Evolutionary conservation across 53 echinoderm and acorn worm genomes (phyloP), one percentile per base, ranked within the genome.

Genomic region (Henricia sp.): DNA sequence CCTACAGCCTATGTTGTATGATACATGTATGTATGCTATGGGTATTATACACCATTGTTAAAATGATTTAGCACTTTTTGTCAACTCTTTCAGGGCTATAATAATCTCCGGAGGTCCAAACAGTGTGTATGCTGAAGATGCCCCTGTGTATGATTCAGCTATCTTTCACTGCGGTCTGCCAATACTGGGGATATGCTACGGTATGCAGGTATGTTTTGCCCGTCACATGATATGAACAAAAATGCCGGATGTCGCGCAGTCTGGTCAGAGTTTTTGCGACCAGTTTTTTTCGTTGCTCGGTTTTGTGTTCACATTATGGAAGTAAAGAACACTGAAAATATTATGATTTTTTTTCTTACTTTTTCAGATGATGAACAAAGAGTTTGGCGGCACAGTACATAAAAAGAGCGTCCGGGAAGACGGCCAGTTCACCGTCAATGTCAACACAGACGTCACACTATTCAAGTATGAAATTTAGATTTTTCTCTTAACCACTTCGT

Each of bases 41-140:
- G n/a, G n/a, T n/a, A n/a, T n/a, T n/a, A n/a, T n/a, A n/a, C n/a
- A n/a, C n/a, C n/a, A n/a, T n/a, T n/a, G n/a, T n/a, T n/a, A n/a
- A n/a, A n/a, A n/a, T n/a, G n/a, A n/a, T n/a, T n/a, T n/a, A n/a
- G n/a, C n/a, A n/a, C n/a, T n/a, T n/a, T n/a, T n/a, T n/a, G n/a
- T n/a, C n/a, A n/a, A n/a, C n/a, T n/a, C 6, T 64, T 59, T 10
- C 46, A 96, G 96, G 85, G 96, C 89, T 23, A 76, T 96, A 58
- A 96, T 96, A 29, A 96, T 96, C 52, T 96, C 97, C 37, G 97
- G 97, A 35, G 97, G 97, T 19, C 97, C 97, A 20, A 92, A 83
- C 44, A 91, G 93, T 54, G 97, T 96, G 34, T 88, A 96, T 92
- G 97, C 88, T 23, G 94, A 85, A 17, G 94, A 96, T 82, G 94